Percentiles rank a stretch among this genome's conserved stretches.
These are phyloP conservation scores for Panulirus ornatus DNA, from an alignment of 1,140 invertebrate genomes.

Conservation along the genomic window DNA sequence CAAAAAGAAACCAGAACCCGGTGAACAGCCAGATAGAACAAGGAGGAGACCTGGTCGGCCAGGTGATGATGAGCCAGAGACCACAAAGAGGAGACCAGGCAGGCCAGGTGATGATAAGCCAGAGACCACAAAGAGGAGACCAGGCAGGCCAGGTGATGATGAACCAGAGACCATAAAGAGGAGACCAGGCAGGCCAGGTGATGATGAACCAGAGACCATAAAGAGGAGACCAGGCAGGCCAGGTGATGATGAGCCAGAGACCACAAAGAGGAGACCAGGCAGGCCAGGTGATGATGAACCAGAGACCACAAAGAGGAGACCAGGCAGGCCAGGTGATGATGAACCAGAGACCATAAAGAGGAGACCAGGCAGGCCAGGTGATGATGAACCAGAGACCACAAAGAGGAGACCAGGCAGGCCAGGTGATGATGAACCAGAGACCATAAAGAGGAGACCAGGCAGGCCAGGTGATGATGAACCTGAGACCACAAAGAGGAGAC, in stretches of 20 bases:
- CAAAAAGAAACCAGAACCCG: constrained; percentile 16
- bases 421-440: constrained; percentile 19
- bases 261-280: constrained; percentile 17
- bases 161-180: neutral
- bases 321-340: constrained; percentile 7
- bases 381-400: constrained; percentile 6
- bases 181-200: constrained; percentile 6
- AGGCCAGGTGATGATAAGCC: constrained; percentile 10
- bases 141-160: neutral
- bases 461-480: neutral
- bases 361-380: constrained; percentile 12
- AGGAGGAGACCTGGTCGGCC: constrained; percentile 11
- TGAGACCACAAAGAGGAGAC: constrained; percentile 7
- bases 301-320: constrained; percentile 24
- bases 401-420: constrained; percentile 27
- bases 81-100: constrained; percentile 21
- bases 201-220: neutral
- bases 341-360: constrained; percentile 7
- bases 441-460: constrained; percentile 22
- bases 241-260: neutral
- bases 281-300: constrained; percentile 14
- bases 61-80: neutral
- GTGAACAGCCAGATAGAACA: neutral
- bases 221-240: constrained; percentile 25
- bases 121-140: neutral